Conservation (phyloP, 2,797 vertebrate species). For the Gobio occitaniae region DNA sequence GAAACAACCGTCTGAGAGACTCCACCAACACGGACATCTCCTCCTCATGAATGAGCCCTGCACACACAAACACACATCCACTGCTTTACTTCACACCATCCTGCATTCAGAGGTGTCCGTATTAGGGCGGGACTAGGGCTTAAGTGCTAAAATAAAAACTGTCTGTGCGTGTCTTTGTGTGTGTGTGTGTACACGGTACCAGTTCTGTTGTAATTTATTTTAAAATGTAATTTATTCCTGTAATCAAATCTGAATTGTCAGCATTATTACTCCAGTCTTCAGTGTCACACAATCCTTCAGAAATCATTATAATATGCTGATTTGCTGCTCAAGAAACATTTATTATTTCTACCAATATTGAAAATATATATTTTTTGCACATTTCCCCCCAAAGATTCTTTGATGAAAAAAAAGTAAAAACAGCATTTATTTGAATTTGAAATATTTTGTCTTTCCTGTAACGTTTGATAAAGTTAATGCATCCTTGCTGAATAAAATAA, state of each 20-base stretch:
- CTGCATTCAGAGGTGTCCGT: background rate
- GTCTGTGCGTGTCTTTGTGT: too few relatives aligned
- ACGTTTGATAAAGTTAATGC: background rate
- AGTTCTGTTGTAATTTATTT: background rate
- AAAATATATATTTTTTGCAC: background rate
- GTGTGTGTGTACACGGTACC: too few relatives aligned
- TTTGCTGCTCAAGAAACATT: background rate
- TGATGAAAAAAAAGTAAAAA: background rate
- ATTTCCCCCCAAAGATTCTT: too few relatives aligned
- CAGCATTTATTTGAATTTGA: background rate
- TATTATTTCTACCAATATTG: background rate
- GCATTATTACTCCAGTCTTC: background rate
- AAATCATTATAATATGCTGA: background rate
- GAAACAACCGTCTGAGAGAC: conserved; percentile 68
- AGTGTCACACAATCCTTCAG: background rate
- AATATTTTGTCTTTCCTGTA: background rate
- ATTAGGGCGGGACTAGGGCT: background rate
- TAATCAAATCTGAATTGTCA: background rate
- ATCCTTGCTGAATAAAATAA: background rate
- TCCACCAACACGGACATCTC: conserved; percentile 63
- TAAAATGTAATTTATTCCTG: background rate
- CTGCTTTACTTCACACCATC: too few relatives aligned
- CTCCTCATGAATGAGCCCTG: conserved; percentile 62
- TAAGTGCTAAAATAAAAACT: too few relatives aligned
- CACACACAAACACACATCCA: conserved; percentile 18